Evolutionary conservation across 2,113 vertebrate genomes (phyloP).

Genomic region (Thamnaconus septentrionalis): DNA sequence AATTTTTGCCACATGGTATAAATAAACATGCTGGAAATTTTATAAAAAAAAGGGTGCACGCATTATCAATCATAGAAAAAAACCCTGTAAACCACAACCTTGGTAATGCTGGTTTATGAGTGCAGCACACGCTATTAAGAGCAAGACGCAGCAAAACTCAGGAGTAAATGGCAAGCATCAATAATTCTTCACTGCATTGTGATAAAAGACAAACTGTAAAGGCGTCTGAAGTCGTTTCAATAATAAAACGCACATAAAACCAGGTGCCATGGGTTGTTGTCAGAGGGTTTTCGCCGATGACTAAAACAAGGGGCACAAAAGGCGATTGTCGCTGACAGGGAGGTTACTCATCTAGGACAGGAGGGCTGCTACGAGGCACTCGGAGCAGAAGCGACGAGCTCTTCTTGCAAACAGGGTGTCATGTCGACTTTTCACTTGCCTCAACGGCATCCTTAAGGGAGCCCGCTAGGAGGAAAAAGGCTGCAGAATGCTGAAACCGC

Average conservation of each 20-base stretch:
- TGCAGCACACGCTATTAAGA: background rate
- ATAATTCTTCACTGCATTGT: background rate
- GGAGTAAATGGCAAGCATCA: background rate
- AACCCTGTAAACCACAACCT: too few relatives aligned
- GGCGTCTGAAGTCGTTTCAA: constrained; percentile 24
- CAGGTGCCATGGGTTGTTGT: background rate
- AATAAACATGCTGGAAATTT: background rate
- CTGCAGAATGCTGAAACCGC: constrained; percentile 95
- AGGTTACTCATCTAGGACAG: constrained; percentile 18
- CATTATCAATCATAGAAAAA: too few relatives aligned
- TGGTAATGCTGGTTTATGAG: too few relatives aligned
- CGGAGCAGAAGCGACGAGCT: constrained; percentile 28
- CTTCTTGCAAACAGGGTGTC: constrained; percentile 32
- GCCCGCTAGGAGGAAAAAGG: constrained; percentile 95
- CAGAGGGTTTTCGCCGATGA: constrained; percentile 6
- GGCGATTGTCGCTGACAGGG: constrained; percentile 20
- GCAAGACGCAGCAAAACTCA: background rate
- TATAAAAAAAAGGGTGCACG: background rate
- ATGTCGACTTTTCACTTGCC: constrained; percentile 76
- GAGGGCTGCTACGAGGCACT: constrained; percentile 3
- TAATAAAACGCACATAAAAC: constrained; percentile 27
- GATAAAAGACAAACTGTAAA: background rate
- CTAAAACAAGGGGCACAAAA: constrained; percentile 12
- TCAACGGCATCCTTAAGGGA: constrained; percentile 96
- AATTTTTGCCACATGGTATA: background rate